phyloP scores from a whole-genome alignment of 1,140 invertebrate genomes.

The Penaeus chinensis region DNA sequence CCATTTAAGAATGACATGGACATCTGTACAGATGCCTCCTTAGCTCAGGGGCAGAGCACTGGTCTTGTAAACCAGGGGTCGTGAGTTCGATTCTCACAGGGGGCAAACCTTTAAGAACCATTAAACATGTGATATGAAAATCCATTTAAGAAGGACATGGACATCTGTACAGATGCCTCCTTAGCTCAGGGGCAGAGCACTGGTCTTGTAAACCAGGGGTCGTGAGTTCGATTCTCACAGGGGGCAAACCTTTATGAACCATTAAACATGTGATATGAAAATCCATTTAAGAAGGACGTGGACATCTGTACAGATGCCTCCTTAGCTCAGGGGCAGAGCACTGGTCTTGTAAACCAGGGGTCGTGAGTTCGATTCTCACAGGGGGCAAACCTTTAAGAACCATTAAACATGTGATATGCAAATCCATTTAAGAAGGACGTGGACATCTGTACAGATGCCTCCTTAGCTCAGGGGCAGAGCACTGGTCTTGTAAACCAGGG shows the following conservation, averaged over 20 bases:
- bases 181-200: conserved; percentile 65
- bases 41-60: conserved; percentile 65
- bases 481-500: too few relatives aligned
- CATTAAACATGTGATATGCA: too few relatives aligned
- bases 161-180: conserved; percentile 56
- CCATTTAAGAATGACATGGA: too few relatives aligned
- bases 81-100: conserved; percentile 65
- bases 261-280: too few relatives aligned
- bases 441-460: too few relatives aligned
- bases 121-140: too few relatives aligned
- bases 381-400: conserved; percentile 41
- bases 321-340: conserved; percentile 65
- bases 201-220: conserved; percentile 65
- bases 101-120: conserved; percentile 30
- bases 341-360: conserved; percentile 65
- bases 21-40: conserved; percentile 55
- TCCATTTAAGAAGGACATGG: too few relatives aligned
- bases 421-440: too few relatives aligned
- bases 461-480: too few relatives aligned
- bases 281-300: too few relatives aligned
- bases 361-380: conserved; percentile 65
- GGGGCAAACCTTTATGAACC: conserved; percentile 30
- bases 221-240: conserved; percentile 65
- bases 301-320: conserved; percentile 62
- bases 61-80: conserved; percentile 65